Conservation (phyloP, 2,888 invertebrate genomes). For the Euplexia lucipara region DNA sequence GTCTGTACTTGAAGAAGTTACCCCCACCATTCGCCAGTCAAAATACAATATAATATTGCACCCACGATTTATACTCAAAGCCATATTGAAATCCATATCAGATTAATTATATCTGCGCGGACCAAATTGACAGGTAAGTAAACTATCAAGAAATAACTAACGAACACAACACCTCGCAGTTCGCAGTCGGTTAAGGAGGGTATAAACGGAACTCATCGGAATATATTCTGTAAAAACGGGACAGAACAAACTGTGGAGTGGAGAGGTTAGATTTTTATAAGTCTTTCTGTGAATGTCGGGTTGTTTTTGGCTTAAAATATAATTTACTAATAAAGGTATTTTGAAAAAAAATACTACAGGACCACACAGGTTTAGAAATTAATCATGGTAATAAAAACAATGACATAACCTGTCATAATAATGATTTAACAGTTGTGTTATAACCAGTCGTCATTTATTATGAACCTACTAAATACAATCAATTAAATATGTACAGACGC, state of each 20-base stretch:
- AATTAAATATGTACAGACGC: too few relatives aligned
- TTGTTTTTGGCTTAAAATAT: background rate
- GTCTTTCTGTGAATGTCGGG: background rate
- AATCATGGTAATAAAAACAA: too few relatives aligned
- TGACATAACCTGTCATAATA: too few relatives aligned
- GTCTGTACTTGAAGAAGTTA: too few relatives aligned
- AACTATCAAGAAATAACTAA: conserved; percentile 44
- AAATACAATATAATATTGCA: too few relatives aligned
- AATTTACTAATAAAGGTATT: too few relatives aligned
- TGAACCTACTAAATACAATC: too few relatives aligned
- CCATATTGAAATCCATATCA: background rate
- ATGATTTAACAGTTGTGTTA: too few relatives aligned
- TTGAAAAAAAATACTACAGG: too few relatives aligned
- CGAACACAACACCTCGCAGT: conserved; percentile 61
- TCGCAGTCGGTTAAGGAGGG: conserved; percentile 78
- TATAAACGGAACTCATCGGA: conserved; percentile 85
- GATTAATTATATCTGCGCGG: background rate
- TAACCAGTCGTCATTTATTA: too few relatives aligned
- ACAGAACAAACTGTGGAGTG: conserved; percentile 68
- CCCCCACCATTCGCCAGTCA: too few relatives aligned
- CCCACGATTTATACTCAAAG: background rate
- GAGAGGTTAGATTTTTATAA: background rate
- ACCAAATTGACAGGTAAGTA: conserved; percentile 11
- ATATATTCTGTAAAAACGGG: conserved; percentile 83
- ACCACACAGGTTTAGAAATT: too few relatives aligned